Base-by-base conservation (phyloP, 1,140 invertebrate species). In the Habropoda laboriosa region DNA sequence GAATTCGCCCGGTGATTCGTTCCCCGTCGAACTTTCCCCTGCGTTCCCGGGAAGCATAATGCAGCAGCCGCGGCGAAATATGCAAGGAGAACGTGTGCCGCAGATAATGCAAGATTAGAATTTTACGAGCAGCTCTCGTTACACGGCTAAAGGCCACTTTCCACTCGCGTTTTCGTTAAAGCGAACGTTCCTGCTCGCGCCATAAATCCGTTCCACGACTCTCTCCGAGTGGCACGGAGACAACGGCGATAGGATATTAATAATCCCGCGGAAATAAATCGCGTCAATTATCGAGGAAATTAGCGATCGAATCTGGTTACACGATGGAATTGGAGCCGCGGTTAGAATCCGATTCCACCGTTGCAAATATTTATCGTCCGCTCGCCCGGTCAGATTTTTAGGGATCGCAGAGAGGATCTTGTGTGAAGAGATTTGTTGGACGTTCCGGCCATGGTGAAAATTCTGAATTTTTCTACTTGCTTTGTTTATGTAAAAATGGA, bases 91-190 rank as follows among this genome's bases (percentile, higher is more conserved):
- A 86, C 83, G 79, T 86, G 73, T 64, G 73, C 74, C 47, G 51
- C 70, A 81, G 83, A 86, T 85, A 86, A 85, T 85, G 57, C 82
- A 58, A 86, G 83, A 86, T 86, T 86, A 85, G 73, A 81, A 85
- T 85, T 86, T 86, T 86, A 86, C 72, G 57, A 85, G 74, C 79
- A 27, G 83, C 27, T 47, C 30, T 55, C 76, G 45, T 58, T 70
- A 67, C 57, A 53, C 74, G 74, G 83, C 79, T 81, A 86, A 85
- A 86, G 82, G 82, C 83, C 79, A 78, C 83, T 86, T 86, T 86
- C 83, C 57, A 85, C 74, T 86, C 73, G 83, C 68, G 53, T 86
- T 85, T 86, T 86, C 79, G 79, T 81, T 63, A 63, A 24, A 42
- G n/a, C 71, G 64, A 74, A 72, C 61, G 47, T 60, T 40, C 51